Base-by-base conservation (phyloP, 2,888 invertebrate species). In the Macrophya annulata region DNA sequence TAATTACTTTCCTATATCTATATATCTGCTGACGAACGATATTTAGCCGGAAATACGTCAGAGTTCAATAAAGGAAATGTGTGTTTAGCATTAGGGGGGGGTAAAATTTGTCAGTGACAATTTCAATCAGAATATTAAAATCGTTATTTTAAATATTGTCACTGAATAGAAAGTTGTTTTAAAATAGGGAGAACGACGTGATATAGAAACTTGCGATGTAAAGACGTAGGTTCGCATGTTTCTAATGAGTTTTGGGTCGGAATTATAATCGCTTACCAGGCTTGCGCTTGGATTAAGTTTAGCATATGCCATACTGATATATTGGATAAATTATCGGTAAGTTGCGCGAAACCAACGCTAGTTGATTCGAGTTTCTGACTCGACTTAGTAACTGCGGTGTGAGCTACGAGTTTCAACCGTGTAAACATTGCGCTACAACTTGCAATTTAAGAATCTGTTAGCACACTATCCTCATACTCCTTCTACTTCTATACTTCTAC, bases 261-360 rank as follows among this genome's bases (percentile, higher is more conserved):
- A 45, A 43, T 21, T 9, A 10, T 77, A 51, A 25, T 51, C 51
- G 17, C 17, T 6, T 12, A 40, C 25, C 40, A 43, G 43, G 40
- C 21, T 81, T 21, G 43, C n/a, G 59, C 43, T 59, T 6, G 59
- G 40, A 81, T 81, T 81, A 62, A 81, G 59, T 62, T 81, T 21
- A 51, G 21, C 81, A 62, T 81, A 3, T 48, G 37, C 21, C 51
- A 15, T 62, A 8, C 51, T 48, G 77, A 81, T 59, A 59, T 65
- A 81, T 81, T 62, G 81, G 81, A 62, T 81, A 81, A 81, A 81
- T 81, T 65, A 59, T 81, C n/a, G 81, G 43, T 43, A 81, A 81
- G 81, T 43, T 81, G 43, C 17, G n/a, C 8, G 81, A 21, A 59
- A 77, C 77, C 77, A 48, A 55, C 77, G 55, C n/a, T 55, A 48